phyloP scores from a whole-genome alignment of 2,113 vertebrate species.

The Poicephalus gulielmi region DNA sequence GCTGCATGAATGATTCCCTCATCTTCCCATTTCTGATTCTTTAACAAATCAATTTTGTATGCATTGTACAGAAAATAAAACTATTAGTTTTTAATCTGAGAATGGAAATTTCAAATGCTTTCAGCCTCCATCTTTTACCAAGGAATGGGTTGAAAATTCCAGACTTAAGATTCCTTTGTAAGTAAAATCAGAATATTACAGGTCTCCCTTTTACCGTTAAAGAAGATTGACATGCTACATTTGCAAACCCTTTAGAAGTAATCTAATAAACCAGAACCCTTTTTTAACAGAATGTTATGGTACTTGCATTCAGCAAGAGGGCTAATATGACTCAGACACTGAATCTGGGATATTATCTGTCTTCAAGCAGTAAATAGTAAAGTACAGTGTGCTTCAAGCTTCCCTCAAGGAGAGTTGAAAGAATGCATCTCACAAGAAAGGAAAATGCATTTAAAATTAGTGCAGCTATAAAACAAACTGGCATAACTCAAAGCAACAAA shows the following conservation, averaged over 20 bases:
- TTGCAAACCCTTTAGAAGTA: not conserved
- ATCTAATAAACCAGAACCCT: not conserved
- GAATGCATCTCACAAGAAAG: conserved; percentile 69
- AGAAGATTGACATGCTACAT: not conserved
- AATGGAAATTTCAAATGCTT: not conserved
- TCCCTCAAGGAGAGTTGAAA: conserved; percentile 72
- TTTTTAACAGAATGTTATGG: not conserved
- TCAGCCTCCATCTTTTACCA: not conserved
- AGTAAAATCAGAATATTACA: not conserved
- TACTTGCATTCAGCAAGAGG: not conserved
- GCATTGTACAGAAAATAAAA: not conserved
- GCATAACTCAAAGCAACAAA: conserved; percentile 74
- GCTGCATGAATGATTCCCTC: not conserved
- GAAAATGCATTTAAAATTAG: conserved; percentile 75
- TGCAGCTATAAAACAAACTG: conserved; percentile 71
- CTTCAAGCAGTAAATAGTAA: conserved; percentile 44
- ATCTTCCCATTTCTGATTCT: not conserved
- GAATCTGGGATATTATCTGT: conserved; percentile 19
- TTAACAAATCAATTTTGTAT: not conserved
- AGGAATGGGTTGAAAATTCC: not conserved
- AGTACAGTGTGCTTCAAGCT: conserved; percentile 53
- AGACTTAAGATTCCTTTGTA: not conserved
- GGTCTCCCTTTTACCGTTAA: not conserved
- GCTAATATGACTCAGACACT: not conserved
- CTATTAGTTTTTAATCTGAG: not conserved